Evolutionary conservation across 2,113 vertebrate species (phyloP).

Genomic region (Panurus biarmicus): DNA sequence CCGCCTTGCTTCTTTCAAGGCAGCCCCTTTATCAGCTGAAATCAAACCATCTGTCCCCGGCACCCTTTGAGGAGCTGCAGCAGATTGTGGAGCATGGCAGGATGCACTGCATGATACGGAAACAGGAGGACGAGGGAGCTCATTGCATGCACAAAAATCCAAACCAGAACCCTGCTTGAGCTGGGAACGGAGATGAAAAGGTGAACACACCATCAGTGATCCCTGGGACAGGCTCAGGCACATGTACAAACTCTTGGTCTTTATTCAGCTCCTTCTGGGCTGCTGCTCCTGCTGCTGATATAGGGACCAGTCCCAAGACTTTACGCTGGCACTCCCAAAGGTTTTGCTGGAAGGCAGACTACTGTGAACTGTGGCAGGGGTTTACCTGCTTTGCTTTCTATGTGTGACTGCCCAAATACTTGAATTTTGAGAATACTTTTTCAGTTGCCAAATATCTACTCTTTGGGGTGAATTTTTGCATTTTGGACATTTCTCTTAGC

Average conservation of each 20-base stretch:
- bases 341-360: background rate
- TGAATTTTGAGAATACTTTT: background rate
- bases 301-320: rapidly evolving
- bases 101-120: background rate
- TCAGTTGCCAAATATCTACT: background rate
- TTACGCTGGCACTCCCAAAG: background rate
- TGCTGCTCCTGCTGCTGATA: background rate
- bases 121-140: background rate
- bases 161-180: background rate
- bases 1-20: background rate
- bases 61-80: background rate
- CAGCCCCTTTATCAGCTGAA: conserved; percentile 10
- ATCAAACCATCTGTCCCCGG: background rate
- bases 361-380: rapidly evolving
- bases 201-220: background rate
- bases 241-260: rapidly evolving
- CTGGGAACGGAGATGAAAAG: background rate
- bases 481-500: background rate
- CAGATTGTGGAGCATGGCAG: background rate
- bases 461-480: background rate
- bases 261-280: background rate
- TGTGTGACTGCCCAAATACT: background rate
- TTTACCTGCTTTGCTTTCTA: background rate
- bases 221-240: background rate
- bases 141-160: background rate